Percentiles rank a stretch among this genome's conserved stretches.
phyloP scores from a whole-genome alignment of 2,113 vertebrate species.

The Peromyscus californicus region DNA sequence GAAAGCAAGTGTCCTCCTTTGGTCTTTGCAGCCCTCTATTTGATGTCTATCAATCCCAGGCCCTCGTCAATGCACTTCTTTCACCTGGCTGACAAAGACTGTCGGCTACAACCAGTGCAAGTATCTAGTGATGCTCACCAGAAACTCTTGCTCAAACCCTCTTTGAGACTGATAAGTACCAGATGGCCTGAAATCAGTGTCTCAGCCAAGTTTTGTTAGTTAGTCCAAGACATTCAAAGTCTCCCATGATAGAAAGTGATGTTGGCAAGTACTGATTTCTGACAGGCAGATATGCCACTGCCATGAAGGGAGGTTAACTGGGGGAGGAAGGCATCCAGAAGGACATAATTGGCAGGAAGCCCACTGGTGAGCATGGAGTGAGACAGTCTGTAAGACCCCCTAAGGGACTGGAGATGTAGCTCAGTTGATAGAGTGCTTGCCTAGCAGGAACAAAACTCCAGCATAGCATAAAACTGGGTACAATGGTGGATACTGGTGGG shows the following conservation, averaged over 20 bases:
- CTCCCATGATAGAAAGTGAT: constrained; percentile 60
- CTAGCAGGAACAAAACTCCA: background rate
- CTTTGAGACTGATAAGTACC: constrained; percentile 1
- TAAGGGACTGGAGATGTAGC: background rate
- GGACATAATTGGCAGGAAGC: background rate
- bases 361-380: background rate
- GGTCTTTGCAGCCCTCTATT: background rate
- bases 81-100: background rate
- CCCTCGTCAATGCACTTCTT: background rate
- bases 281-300: constrained; percentile 44
- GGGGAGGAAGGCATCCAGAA: background rate
- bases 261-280: constrained; percentile 53
- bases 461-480: background rate
- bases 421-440: background rate
- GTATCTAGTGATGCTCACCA: background rate
- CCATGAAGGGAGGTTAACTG: background rate
- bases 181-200: constrained; percentile 58
- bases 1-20: background rate
- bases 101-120: background rate
- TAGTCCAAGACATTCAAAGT: constrained; percentile 68
- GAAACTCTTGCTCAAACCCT: constrained; percentile 63
- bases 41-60: background rate
- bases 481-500: too few relatives aligned
- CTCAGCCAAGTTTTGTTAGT: constrained; percentile 62
- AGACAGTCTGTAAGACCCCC: background rate